Evolutionary conservation across 2,113 vertebrate genomes (phyloP).

Genomic region (Thamnophis sirtalis): DNA sequence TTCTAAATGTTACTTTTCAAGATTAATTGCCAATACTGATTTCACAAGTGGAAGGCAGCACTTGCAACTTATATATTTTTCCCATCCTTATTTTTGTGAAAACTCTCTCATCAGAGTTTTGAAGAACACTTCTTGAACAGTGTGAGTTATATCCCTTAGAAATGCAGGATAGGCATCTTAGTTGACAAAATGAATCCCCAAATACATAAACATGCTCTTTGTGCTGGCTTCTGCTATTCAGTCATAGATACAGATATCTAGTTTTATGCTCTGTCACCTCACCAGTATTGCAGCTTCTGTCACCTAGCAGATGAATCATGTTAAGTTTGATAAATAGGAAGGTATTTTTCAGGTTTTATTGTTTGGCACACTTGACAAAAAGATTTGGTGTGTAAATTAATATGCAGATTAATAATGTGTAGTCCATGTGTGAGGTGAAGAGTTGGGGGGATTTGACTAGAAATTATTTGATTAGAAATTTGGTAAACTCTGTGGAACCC

Average conservation of each 20-base stretch:
- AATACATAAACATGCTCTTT: not conserved
- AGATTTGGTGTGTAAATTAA: not conserved
- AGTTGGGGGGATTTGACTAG: not conserved
- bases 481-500: not conserved
- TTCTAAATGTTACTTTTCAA: not conserved
- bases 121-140: not conserved
- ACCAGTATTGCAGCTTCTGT: not conserved
- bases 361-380: not conserved
- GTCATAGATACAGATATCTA: not conserved
- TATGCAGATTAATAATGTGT: not conserved
- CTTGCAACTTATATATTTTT: not conserved
- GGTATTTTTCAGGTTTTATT: not conserved
- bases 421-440: constrained; percentile 25
- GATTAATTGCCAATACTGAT: not conserved
- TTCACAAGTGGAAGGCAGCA: not conserved
- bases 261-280: not conserved
- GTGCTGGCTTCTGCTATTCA: not conserved
- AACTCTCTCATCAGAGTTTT: not conserved
- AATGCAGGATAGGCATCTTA: not conserved
- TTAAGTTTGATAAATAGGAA: not conserved
- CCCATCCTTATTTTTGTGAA: too few relatives aligned
- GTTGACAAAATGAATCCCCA: not conserved
- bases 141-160: not conserved
- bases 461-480: not conserved
- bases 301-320: not conserved